Conservation (phyloP, 2,888 invertebrate species). For the Autographa pulchrina region DNA sequence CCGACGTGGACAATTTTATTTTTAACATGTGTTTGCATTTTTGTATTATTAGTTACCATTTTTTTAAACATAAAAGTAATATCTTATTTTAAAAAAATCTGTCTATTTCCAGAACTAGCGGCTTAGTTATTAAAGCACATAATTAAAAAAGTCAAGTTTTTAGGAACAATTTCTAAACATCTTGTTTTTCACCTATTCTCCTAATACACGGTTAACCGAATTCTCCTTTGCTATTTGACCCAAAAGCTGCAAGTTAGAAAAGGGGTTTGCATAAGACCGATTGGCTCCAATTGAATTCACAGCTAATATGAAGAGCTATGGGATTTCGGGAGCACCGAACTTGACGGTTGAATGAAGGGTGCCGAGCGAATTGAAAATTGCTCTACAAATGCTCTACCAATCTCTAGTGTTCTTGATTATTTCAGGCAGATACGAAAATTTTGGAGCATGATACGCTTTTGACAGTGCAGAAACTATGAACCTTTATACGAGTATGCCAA, state of each 20-base stretch:
- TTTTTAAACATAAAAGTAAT: too few relatives aligned
- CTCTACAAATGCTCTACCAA: slow-evolving; percentile 34
- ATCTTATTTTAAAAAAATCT: too few relatives aligned
- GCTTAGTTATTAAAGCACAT: too few relatives aligned
- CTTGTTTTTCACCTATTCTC: neutral
- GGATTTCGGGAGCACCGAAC: slow-evolving; percentile 29
- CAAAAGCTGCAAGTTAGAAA: slow-evolving; percentile 12
- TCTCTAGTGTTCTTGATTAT: slow-evolving; percentile 42
- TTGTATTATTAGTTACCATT: neutral
- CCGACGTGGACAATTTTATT: too few relatives aligned
- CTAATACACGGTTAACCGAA: neutral
- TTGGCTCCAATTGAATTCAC: slow-evolving; percentile 6
- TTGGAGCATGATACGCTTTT: slow-evolving; percentile 7
- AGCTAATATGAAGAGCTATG: slow-evolving; percentile 28
- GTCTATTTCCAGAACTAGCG: too few relatives aligned
- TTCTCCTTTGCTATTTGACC: slow-evolving; percentile 1
- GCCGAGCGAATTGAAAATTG: slow-evolving; percentile 45
- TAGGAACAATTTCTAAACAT: neutral
- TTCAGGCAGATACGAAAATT: slow-evolving; percentile 16
- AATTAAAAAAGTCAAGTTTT: too few relatives aligned
- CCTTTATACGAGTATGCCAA: neutral
- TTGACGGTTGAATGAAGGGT: slow-evolving; percentile 35
- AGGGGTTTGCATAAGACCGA: slow-evolving; percentile 14
- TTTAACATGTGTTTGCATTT: too few relatives aligned
- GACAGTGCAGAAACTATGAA: neutral